A percentile compares a stretch with the other conserved stretches of the same genome.
These are phyloP conservation scores for Probosciger aterrimus DNA, from an alignment of 2,113 vertebrate species.

Conservation along the genomic window DNA sequence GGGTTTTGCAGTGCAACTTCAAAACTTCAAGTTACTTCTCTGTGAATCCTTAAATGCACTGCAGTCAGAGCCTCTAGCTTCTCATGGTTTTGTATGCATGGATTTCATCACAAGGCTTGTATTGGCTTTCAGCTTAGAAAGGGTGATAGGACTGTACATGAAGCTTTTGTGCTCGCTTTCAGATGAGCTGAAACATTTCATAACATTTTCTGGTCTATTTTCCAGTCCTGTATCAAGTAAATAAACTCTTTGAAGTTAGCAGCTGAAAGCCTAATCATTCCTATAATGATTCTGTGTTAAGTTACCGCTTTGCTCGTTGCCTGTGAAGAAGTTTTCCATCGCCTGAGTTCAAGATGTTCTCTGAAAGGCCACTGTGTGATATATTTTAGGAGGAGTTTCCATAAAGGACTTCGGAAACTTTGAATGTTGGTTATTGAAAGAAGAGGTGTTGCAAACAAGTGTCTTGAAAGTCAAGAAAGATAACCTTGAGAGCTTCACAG, in stretches of 20 bases:
- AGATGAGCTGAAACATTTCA: neutral
- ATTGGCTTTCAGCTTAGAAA: neutral
- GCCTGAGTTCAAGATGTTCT: neutral
- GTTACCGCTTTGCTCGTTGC: neutral
- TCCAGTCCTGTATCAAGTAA: neutral
- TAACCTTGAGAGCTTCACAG: neutral
- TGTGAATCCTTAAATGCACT: neutral
- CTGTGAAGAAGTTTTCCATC: neutral
- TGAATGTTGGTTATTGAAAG: neutral
- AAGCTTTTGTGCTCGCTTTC: neutral
- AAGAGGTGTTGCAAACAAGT: neutral
- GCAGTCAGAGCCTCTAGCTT: neutral
- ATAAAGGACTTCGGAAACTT: neutral
- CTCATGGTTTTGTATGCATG: neutral
- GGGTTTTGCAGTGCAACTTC: neutral
- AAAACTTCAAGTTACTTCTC: neutral
- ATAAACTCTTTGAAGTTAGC: slow-evolving; percentile 13
- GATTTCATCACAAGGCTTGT: neutral
- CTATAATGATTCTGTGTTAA: neutral
- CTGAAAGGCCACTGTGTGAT: neutral
- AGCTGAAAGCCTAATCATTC: slow-evolving; percentile 3
- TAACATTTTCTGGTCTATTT: slow-evolving; percentile 25
- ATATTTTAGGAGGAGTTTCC: neutral
- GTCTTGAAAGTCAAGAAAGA: neutral
- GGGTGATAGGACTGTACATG: neutral